Evolutionary conservation across 2,888 invertebrate species (phyloP).

Genomic region (Gortyna flavago): DNA sequence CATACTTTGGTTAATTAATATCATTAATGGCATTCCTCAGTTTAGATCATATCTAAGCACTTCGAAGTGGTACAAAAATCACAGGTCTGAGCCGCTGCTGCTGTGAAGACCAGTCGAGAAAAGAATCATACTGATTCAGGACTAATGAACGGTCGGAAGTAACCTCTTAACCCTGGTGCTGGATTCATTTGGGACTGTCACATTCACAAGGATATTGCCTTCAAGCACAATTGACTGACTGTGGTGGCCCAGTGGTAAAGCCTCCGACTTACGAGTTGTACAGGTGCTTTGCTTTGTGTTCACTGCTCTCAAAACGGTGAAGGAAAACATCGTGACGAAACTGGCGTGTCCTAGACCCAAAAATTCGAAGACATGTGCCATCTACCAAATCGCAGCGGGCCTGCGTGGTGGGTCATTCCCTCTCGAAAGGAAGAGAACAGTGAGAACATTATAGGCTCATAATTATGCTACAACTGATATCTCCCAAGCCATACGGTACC

Average conservation of each 20-base stretch:
- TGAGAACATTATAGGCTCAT: no score
- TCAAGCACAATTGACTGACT: background rate
- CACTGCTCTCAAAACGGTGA: no score
- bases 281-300: no score
- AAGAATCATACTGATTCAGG: background rate
- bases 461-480: no score
- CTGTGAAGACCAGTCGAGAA: background rate
- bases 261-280: no score
- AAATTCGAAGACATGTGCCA: no score
- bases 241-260: no score
- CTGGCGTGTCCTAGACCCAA: no score
- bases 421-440: no score
- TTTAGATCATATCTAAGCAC: background rate
- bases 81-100: background rate
- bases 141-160: background rate
- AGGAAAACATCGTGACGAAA: no score
- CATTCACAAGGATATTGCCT: background rate
- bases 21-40: background rate
- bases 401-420: no score
- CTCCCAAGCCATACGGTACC: background rate
- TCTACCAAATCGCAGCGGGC: no score
- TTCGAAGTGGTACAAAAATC: background rate
- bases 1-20: background rate
- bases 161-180: background rate
- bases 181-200: background rate